phyloP scores from a whole-genome alignment of 2,888 invertebrate species.

The Lampropteryx suffumata region DNA sequence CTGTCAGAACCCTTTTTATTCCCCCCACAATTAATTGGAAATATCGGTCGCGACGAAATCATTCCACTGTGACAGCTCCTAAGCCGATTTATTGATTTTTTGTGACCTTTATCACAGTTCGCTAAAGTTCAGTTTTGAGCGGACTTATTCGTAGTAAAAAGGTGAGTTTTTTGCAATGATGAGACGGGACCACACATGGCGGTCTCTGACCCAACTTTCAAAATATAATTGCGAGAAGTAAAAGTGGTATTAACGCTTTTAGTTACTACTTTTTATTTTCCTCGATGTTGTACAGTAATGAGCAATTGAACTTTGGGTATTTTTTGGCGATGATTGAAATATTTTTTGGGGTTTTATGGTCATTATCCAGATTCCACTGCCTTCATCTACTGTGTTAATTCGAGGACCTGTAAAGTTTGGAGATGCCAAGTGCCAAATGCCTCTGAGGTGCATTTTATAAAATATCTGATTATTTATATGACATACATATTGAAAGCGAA shows the following conservation, averaged over 20 bases:
- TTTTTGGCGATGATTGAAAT: conserved; percentile 3
- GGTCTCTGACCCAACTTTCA: conserved; percentile 40
- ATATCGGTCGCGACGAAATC: conserved; percentile 71
- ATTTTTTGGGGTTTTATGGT: neutral
- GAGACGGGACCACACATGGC: conserved; percentile 67
- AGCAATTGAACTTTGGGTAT: conserved; percentile 9
- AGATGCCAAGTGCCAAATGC: too few species aligned
- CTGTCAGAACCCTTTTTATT: conserved; percentile 52
- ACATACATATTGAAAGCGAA: too few species aligned
- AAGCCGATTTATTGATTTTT: conserved; percentile 51
- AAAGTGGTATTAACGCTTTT: conserved; percentile 22
- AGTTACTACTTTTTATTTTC: conserved; percentile 18
- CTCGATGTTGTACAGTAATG: neutral
- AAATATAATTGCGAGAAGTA: conserved; percentile 37
- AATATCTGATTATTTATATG: too few species aligned
- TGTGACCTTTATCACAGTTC: conserved; percentile 31
- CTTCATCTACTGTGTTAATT: too few species aligned
- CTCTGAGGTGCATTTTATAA: too few species aligned
- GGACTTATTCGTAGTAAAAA: conserved; percentile 51
- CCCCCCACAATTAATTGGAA: conserved; percentile 64
- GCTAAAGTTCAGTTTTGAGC: conserved; percentile 44
- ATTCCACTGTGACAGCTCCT: conserved; percentile 71
- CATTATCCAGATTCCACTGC: too few species aligned
- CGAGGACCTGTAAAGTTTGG: too few species aligned
- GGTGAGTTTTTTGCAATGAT: conserved; percentile 61